Conservation (phyloP, 2,797 vertebrate genomes). For the Falco columbarius region DNA sequence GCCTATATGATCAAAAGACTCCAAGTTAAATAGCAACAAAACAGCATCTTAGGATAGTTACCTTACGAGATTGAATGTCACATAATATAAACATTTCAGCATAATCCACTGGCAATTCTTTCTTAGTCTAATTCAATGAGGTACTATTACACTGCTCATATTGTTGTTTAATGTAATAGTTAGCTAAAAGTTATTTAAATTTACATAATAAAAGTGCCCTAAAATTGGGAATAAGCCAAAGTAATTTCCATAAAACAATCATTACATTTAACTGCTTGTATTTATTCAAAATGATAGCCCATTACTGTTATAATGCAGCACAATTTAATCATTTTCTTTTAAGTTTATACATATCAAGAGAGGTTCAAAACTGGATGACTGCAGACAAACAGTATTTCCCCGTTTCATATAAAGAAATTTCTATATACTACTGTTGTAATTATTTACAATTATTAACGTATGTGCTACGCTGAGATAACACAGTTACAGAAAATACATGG, state of each 20-base stretch:
- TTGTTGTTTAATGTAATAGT: constrained; percentile 22
- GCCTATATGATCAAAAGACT: neutral
- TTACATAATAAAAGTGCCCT: neutral
- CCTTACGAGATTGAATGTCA: neutral
- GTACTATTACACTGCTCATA: neutral
- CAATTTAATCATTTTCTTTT: neutral
- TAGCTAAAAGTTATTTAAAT: constrained; percentile 40
- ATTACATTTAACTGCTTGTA: constrained; percentile 44
- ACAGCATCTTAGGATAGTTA: neutral
- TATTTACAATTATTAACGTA: neutral
- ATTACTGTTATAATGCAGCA: constrained; percentile 6
- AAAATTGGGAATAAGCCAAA: constrained; percentile 8
- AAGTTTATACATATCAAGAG: neutral
- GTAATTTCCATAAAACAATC: constrained; percentile 43
- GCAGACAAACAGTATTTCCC: neutral
- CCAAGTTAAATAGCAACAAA: neutral
- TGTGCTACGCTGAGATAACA: neutral
- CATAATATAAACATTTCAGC: neutral
- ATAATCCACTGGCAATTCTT: neutral
- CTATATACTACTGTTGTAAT: neutral
- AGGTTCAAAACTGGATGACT: neutral
- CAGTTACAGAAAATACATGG: neutral
- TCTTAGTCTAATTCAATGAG: neutral
- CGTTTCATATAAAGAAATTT: neutral
- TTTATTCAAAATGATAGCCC: constrained; percentile 54